phyloP scores from a whole-genome alignment of 2,113 vertebrate genomes.

The Microtus oregoni region DNA sequence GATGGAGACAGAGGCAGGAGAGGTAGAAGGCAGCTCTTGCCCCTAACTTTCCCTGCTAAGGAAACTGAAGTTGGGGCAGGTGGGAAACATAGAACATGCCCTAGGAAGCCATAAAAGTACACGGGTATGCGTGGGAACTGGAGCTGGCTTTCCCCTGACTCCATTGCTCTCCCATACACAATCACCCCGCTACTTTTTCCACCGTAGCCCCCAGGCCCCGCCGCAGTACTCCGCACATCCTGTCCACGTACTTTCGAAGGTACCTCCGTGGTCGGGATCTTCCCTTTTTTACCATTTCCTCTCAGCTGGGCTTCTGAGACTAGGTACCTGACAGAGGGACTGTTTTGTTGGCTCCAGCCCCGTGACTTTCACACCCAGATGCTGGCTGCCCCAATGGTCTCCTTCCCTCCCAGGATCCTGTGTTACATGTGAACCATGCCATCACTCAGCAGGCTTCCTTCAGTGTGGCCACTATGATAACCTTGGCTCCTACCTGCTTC shows the following conservation, averaged over 20 bases:
- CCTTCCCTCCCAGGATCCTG: not conserved
- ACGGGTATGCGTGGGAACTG: not conserved
- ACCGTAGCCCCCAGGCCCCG: not conserved
- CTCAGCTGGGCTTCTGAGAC: not conserved
- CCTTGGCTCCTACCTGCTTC: not conserved
- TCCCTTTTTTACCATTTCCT: not conserved
- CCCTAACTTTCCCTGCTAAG: not conserved
- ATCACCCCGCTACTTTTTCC: slow-evolving; percentile 22
- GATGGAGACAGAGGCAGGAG: not conserved
- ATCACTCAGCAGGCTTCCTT: not conserved
- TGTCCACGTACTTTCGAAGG: not conserved
- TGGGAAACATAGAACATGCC: not conserved
- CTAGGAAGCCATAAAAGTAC: not conserved
- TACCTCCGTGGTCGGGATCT: not conserved
- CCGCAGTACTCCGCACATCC: not conserved
- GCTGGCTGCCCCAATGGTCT: slow-evolving; percentile 13
- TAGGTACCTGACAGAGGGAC: not conserved
- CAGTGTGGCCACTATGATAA: not conserved
- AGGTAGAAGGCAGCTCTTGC: not conserved
- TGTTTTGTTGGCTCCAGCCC: not conserved
- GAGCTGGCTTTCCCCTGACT: slow-evolving; percentile 23
- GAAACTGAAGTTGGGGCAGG: not conserved
- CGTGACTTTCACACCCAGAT: not conserved
- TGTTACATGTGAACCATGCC: not conserved
- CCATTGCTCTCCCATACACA: not conserved